Evolutionary conservation across 2,113 vertebrate genomes (phyloP).

Genomic region (Cygnus buccinator): DNA sequence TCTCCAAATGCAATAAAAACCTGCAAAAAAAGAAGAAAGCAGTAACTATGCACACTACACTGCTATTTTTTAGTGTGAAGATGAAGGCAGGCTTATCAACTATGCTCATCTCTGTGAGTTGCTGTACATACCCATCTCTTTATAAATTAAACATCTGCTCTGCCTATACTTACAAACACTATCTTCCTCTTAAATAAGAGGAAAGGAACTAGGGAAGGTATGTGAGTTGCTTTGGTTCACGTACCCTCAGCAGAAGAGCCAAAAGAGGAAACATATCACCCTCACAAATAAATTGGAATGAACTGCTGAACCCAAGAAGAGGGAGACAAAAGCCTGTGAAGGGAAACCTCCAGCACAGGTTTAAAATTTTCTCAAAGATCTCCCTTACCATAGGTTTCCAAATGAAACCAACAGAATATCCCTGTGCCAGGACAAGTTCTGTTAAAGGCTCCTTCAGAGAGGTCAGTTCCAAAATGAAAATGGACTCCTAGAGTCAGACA

Average conservation of each 20-base stretch:
- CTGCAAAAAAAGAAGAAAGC: slow-evolving; percentile 63
- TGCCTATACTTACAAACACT: neutral
- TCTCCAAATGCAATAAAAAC: slow-evolving; percentile 84
- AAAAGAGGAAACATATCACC: neutral
- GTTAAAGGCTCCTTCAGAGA: neutral
- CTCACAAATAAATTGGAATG: neutral
- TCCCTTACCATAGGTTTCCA: neutral
- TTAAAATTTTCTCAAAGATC: neutral
- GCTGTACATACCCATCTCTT: neutral
- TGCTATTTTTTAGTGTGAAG: neutral
- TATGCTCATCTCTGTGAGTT: neutral
- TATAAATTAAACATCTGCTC: neutral
- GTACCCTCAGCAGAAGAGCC: neutral
- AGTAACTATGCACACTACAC: neutral
- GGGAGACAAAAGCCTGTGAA: neutral
- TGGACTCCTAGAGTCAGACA: neutral
- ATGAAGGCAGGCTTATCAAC: neutral
- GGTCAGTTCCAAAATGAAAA: neutral
- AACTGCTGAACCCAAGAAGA: neutral
- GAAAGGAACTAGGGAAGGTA: neutral
- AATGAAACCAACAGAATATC: neutral
- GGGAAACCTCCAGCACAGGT: neutral
- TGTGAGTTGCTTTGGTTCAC: neutral
- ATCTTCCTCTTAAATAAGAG: neutral
- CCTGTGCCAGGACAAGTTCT: neutral